These are phyloP conservation scores for Sipha maydis DNA, from an alignment of 2,888 invertebrate species.

Conservation along the genomic window DNA sequence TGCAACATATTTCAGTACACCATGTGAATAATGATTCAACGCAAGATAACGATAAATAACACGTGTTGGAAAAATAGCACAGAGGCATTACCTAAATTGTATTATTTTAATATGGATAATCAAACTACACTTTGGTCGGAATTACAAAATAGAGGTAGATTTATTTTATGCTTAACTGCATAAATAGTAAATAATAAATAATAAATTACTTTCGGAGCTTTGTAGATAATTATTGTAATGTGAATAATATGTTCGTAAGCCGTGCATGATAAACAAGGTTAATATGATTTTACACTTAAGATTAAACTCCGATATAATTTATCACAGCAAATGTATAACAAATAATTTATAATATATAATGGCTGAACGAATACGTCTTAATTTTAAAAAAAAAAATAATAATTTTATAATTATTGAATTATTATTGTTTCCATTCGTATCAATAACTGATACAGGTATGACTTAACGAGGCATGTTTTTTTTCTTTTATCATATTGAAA, in stretches of 20 bases:
- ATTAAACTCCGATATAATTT: background rate
- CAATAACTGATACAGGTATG: no score
- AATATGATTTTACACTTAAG: constrained; percentile 5
- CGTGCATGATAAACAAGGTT: background rate
- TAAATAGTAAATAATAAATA: constrained; percentile 22
- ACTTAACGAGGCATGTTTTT: no score
- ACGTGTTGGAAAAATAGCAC: constrained; percentile 1
- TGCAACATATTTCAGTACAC: no score
- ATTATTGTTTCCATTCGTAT: no score
- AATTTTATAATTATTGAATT: no score
- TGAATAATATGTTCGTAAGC: background rate
- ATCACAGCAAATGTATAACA: no score
- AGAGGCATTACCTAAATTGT: background rate
- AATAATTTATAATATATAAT: no score
- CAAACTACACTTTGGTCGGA: constrained; percentile 40
- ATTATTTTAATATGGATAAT: constrained; percentile 16
- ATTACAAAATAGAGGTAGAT: background rate
- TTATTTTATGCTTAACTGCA: constrained; percentile 27
- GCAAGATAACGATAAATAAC: constrained; percentile 9
- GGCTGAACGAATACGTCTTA: no score
- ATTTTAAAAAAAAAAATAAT: no score
- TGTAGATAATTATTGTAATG: background rate
- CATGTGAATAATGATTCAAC: constrained; percentile 8
- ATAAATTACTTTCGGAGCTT: constrained; percentile 19
- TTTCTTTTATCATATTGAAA: no score